Conservation (phyloP, 2,797 vertebrate species). For the Enteromius argenteus region DNA sequence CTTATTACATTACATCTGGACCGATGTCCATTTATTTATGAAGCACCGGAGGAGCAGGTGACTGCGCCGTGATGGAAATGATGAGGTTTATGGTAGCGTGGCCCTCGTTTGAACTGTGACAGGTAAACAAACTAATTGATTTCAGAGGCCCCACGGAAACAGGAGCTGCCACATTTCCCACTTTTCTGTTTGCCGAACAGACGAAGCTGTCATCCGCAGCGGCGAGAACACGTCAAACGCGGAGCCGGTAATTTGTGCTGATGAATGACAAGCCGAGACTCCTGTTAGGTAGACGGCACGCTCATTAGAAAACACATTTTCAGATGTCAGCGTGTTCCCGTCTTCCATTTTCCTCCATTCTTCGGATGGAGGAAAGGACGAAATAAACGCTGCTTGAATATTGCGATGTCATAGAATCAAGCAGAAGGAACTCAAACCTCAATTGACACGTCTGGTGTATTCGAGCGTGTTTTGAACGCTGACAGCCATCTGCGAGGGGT, state of each 20-base stretch:
- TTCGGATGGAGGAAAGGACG: slow-evolving; percentile 65
- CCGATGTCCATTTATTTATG: slow-evolving; percentile 73
- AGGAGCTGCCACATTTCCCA: slow-evolving; percentile 70
- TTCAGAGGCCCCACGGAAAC: slow-evolving; percentile 72
- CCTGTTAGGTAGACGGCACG: slow-evolving; percentile 78
- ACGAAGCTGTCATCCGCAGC: slow-evolving; percentile 79
- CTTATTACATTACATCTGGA: slow-evolving; percentile 60
- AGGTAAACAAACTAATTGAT: slow-evolving; percentile 86
- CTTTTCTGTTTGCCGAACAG: slow-evolving; percentile 79
- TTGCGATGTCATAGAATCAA: slow-evolving; percentile 78
- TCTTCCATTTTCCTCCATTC: slow-evolving; percentile 61
- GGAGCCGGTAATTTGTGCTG: slow-evolving; percentile 81
- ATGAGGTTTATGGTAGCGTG: slow-evolving; percentile 70
- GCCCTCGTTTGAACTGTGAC: slow-evolving; percentile 77
- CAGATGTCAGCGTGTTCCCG: slow-evolving; percentile 78
- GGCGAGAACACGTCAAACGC: slow-evolving; percentile 79
- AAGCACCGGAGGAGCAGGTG: slow-evolving; percentile 69
- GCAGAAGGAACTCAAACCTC: slow-evolving; percentile 84
- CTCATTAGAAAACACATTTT: slow-evolving; percentile 86
- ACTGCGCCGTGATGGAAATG: slow-evolving; percentile 73
- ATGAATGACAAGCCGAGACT: slow-evolving; percentile 85
- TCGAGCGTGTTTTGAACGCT: slow-evolving; percentile 74
- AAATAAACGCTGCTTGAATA: slow-evolving; percentile 82
- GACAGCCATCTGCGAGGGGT: slow-evolving; percentile 87
- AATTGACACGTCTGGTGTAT: slow-evolving; percentile 84